phyloP scores from a whole-genome alignment of 2,888 invertebrate genomes.

The Platerodrilus igneus region DNA sequence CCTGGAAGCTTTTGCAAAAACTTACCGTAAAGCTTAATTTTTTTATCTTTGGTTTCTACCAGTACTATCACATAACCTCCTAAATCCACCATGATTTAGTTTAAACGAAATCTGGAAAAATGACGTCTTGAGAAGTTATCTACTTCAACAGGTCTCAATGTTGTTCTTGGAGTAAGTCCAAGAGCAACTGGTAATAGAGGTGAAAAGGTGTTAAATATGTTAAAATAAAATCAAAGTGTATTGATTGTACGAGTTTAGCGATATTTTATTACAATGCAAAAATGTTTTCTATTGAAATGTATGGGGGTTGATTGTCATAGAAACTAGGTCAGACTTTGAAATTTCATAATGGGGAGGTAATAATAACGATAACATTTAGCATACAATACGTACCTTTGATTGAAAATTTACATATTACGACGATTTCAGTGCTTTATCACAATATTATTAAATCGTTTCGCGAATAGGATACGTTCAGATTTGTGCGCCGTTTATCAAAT shows the following conservation, averaged over 20 bases:
- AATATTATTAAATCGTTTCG: slow-evolving; percentile 21
- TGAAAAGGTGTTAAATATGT: no score
- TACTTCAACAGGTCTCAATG: not conserved
- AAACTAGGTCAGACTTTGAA: slow-evolving; percentile 17
- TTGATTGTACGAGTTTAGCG: no score
- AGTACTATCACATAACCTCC: slow-evolving; percentile 94
- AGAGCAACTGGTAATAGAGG: no score
- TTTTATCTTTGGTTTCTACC: slow-evolving; percentile 90
- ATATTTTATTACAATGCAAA: no score
- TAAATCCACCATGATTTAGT: slow-evolving; percentile 71
- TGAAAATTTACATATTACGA: slow-evolving; percentile 17
- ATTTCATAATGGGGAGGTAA: slow-evolving; percentile 9
- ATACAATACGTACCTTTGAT: slow-evolving; percentile 18
- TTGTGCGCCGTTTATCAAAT: slow-evolving; percentile 33
- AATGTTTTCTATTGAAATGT: slow-evolving; percentile 4
- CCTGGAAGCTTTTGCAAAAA: no score
- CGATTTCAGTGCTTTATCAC: slow-evolving; percentile 22
- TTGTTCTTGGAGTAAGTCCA: not conserved
- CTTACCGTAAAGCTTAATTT: slow-evolving; percentile 87
- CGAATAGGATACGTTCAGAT: slow-evolving; percentile 32
- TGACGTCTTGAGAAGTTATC: no score
- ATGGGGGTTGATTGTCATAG: not conserved
- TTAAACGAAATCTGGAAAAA: slow-evolving; percentile 18
- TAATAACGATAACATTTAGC: slow-evolving; percentile 9
- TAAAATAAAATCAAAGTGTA: no score